Evolutionary conservation across 2,888 invertebrate genomes (phyloP), one percentile per base, ranked within the genome.

Genomic region (Merodon equestris): DNA sequence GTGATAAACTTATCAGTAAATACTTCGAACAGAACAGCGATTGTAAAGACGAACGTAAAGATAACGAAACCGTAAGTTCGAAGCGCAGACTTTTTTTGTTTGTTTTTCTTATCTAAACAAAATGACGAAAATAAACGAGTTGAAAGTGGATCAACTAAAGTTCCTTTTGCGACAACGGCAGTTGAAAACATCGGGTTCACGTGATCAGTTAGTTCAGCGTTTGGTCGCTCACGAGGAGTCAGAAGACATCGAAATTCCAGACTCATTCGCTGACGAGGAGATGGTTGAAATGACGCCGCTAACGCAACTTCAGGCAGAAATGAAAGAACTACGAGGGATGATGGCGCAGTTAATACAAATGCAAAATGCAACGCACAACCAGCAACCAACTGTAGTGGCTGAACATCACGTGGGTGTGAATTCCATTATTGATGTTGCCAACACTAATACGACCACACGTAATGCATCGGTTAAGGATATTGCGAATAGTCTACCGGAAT

Each of bases 401-500:
- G 58, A 45, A 19, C 18, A 40, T 40, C 47, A 50, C 38, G 19
- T 50, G 38, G 19, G 50, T 63, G 53, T 27, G 42, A 17, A 40
- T 56, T 42, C 18, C 40, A 42, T 56, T 42, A 18, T 42, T 56
- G 54, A 56, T 56, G 42, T 18, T 17, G 40, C 17, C 54, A 56
- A 12, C 54, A 56, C 54, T 56, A 56, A 56, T 42, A 56, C 19
- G 42, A 56, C n/a, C n/a, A 42, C 42, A 56, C 42, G 56, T 14
- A 42, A 44, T 56, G 56, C 56, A 42, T 67, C 67, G 40, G 67
- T 57, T 42, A 68, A 58, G 19, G 68, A 68, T 47, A 70, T 70
- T 42, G 60, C 54, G 12, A 61, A 61, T 19, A 60, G 54, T n/a
- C 45, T 70, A 54, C 70, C 60, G 12, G 54, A 70, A 15, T 70